Base-by-base conservation (phyloP, 1,140 invertebrate species). In the Teleogryllus occipitalis region DNA sequence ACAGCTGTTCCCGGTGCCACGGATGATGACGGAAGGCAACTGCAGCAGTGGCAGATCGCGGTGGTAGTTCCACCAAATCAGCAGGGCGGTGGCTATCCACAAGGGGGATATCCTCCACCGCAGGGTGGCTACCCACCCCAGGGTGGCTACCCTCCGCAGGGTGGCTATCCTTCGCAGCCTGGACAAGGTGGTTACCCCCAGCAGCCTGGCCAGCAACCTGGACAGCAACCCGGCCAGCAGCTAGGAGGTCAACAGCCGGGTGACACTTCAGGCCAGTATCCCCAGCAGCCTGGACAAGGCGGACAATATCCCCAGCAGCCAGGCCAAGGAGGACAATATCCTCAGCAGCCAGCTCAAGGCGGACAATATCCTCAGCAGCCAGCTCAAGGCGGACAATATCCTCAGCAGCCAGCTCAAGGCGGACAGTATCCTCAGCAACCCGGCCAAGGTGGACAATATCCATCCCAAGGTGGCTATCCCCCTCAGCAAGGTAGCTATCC, bases 11-110 rank as follows among this genome's bases (percentile, higher is more conserved):
- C 27, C 27, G 27, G 27, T 5, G 27, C 27, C 27, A 39, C 22
- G 12, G 76, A 77, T 5, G 72, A 79, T 72, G 65, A 80, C n/a
- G 22, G 72, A 27, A 74, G 76, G 21, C 83, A 84, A 39, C 80
- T 83, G 12, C 83, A 84, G 80, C 83, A 84, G 65, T 84, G 82
- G 83, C 83, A 84, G 80, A 83, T 83, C 10, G 83, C 83, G 12
- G 82, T 83, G 8, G 54, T 75, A 3, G 49, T 77, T 6, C 81
- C 81, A 7, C 83, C 72, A 65, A 76, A 46, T 21, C 72, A 22
- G 75, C 65, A 65, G 47, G 49, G 81, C 82, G 76, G 81, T 82
- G 74, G 77, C 27, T 80, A 46, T 81, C 81, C 10, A 74, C 77
- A 75, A 80, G 47, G 54, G 27, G 74, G 78, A 46, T 47, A 47